Base-by-base conservation (phyloP, 1,140 invertebrate species). In the Lepidostoma basale region DNA sequence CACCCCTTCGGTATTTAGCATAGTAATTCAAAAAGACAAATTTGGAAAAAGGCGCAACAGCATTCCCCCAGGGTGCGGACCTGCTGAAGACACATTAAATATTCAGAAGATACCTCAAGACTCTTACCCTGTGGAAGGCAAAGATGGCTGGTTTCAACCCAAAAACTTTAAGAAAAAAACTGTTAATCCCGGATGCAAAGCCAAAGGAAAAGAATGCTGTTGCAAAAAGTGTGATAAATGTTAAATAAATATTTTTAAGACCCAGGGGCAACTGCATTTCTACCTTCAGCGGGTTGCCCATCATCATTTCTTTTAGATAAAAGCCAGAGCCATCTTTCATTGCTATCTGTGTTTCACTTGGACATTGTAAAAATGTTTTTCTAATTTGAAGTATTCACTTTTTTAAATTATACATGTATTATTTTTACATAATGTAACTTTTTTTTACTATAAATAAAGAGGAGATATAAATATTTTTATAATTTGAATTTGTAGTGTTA, bases 11-110 rank as follows among this genome's bases (percentile, higher is more conserved):
- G 5, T 4, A 20, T 25, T 59, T 9, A 39, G 20, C 26, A 40
- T 59, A 14, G 40, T 8, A 12, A 22, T 59, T 36, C 3, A 39
- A 23, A 59, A 59, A 54, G 49, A 54, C n/a, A 54, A 54, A 18
- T 54, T 54, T 54, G 26, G 49, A 14, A 54, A 26, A 8, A 28
- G 10, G 14, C 14, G n/a, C 2, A 16, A 10, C 44, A 18, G 14
- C 12, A 47, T 0, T 45, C 44, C 1, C 8, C 44, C 8, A 14
- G 14, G 5, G 10, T 20, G 20, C 9, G 44, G 1, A 3, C 1
- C 33, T 2, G 33, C 2, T n/a, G 14, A 36, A 2, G 14, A 1
- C 5, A 36, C 33, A 36, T 36, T 36, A 5, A 36, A n/a, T 36
- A 36, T 12, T 36, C 10, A 36, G 14, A n/a, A 6, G 33, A 1